phyloP scores from a whole-genome alignment of 2,113 vertebrate species.

The Trachemys scripta region DNA sequence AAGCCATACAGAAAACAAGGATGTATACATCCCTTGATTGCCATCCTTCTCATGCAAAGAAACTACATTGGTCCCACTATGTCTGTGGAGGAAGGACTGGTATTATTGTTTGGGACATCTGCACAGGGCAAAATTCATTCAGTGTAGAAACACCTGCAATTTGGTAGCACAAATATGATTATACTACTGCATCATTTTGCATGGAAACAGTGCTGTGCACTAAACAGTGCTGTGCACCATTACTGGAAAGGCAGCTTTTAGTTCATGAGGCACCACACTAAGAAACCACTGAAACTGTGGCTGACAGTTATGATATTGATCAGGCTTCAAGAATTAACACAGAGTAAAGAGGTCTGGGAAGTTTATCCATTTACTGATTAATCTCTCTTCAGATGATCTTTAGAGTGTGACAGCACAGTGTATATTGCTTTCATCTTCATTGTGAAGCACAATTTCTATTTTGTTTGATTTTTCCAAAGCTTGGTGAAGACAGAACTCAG shows the following conservation, averaged over 20 bases:
- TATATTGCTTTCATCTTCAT: background rate
- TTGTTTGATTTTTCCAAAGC: background rate
- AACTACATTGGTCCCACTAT: background rate
- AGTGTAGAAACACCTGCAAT: conserved; percentile 12
- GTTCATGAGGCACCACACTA: background rate
- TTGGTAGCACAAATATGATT: background rate
- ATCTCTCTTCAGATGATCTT: conserved; percentile 31
- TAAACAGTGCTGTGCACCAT: background rate
- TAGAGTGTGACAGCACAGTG: background rate
- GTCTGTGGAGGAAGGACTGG: background rate
- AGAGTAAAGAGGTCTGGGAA: conserved; percentile 42
- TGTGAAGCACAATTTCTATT: background rate
- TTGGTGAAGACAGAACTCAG: background rate
- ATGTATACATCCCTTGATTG: accelerated
- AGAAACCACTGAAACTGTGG: conserved; percentile 15
- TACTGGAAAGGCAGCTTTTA: background rate
- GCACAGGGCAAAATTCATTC: background rate
- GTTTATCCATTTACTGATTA: conserved; percentile 44
- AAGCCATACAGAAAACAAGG: background rate
- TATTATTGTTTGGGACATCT: background rate
- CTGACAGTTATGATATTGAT: conserved; percentile 58
- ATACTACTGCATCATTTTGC: background rate
- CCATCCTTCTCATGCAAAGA: background rate
- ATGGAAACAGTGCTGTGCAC: background rate
- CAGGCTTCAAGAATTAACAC: conserved; percentile 5